Conservation (phyloP, 2,888 invertebrate genomes). For the Cyaniris semiargus region DNA sequence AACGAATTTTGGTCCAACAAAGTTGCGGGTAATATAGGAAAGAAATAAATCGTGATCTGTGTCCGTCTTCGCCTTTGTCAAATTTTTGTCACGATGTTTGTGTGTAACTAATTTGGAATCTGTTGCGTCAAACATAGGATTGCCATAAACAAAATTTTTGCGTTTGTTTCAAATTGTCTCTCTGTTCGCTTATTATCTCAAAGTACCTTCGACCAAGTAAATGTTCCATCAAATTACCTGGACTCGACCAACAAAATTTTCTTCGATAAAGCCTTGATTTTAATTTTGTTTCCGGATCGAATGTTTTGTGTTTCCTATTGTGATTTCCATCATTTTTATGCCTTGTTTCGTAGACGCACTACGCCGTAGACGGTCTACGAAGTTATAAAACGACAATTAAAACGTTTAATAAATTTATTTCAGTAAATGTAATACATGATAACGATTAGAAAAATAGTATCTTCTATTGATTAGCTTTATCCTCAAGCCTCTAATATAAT, state of each 20-base stretch:
- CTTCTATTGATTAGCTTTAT: no score
- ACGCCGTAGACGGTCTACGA: not conserved
- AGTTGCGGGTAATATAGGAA: no score
- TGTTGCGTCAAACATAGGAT: no score
- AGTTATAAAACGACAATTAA: no score
- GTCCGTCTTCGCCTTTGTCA: no score
- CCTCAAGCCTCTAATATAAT: no score
- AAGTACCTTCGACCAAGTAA: constrained; percentile 21
- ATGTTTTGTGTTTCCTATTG: constrained; percentile 6
- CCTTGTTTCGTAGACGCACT: not conserved
- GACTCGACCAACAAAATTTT: constrained; percentile 8
- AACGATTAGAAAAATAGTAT: no score
- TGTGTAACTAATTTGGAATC: no score
- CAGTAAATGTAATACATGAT: no score
- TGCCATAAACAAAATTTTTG: not conserved
- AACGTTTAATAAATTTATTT: no score
- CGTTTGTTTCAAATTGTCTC: not conserved
- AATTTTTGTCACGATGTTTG: no score
- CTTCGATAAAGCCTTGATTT: constrained; percentile 30
- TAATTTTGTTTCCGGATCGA: constrained; percentile 27
- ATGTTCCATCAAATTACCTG: constrained; percentile 33
- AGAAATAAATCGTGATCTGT: no score
- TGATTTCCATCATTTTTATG: constrained; percentile 20
- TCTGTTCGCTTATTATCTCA: not conserved
- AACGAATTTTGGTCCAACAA: not conserved